Evolutionary conservation across 2,797 vertebrate genomes (phyloP).

Genomic region (Novumbra hubbsi): DNA sequence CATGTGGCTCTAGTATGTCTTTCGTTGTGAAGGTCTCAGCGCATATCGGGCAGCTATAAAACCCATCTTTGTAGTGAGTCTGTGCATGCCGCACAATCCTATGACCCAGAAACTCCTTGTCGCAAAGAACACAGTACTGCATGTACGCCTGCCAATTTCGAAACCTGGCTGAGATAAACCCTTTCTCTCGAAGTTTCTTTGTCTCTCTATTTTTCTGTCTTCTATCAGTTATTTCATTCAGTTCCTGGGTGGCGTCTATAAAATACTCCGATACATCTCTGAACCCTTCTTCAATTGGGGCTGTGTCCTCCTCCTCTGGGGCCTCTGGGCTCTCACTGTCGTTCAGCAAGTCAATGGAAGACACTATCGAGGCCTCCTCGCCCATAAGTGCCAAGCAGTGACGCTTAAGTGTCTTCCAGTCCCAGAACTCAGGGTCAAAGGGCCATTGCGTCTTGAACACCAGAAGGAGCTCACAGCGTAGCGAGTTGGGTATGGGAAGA

Average conservation of each 20-base stretch:
- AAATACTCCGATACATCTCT: slow-evolving; percentile 78
- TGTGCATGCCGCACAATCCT: slow-evolving; percentile 96
- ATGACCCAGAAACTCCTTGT: slow-evolving; percentile 97
- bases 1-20: slow-evolving; percentile 91
- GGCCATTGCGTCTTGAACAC: slow-evolving; percentile 98
- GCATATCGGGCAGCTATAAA: slow-evolving; percentile 95
- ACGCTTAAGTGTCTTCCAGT: slow-evolving; percentile 97
- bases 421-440: slow-evolving; percentile 99
- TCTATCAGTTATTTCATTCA: slow-evolving; percentile 77
- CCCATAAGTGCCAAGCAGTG: slow-evolving; percentile 95
- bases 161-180: slow-evolving; percentile 92
- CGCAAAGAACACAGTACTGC: slow-evolving; percentile 97
- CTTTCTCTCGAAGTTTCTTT: slow-evolving; percentile 89
- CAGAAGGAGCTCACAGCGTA: slow-evolving; percentile 92
- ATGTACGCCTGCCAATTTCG: slow-evolving; percentile 98
- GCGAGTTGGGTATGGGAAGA: slow-evolving; percentile 93
- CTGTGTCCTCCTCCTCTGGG: slow-evolving; percentile 76
- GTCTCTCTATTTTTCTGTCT: slow-evolving; percentile 89
- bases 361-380: slow-evolving; percentile 96
- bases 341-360: slow-evolving; percentile 93
- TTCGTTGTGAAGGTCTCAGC: slow-evolving; percentile 89
- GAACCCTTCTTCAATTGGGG: slow-evolving; percentile 64
- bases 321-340: slow-evolving; percentile 85
- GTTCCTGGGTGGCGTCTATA: slow-evolving; percentile 78
- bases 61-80: slow-evolving; percentile 87